Percentiles rank a stretch among this genome's conserved stretches.
Conservation (phyloP, 1,140 invertebrate genomes). For the Halotydeus destructor region DNA sequence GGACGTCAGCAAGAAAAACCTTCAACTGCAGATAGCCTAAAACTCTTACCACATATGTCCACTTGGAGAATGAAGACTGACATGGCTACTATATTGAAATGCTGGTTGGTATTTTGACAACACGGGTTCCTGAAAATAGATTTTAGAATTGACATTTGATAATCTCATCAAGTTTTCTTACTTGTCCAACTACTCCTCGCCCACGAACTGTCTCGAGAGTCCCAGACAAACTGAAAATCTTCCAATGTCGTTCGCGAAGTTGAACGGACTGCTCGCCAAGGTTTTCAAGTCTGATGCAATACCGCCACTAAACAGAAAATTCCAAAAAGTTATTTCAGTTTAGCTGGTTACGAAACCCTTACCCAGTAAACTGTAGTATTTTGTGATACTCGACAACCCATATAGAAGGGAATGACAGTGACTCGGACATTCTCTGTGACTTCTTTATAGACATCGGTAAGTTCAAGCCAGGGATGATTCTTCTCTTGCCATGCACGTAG, state of each 20-base stretch:
- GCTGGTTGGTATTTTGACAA: slow-evolving; percentile 64
- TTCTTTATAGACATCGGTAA: slow-evolving; percentile 92
- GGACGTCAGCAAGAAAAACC: slow-evolving; percentile 6
- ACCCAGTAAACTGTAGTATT: slow-evolving; percentile 80
- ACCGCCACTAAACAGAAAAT: slow-evolving; percentile 49
- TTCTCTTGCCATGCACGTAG: slow-evolving; percentile 86
- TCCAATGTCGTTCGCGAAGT: slow-evolving; percentile 81
- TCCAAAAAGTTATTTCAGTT: slow-evolving; percentile 1
- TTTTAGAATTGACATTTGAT: slow-evolving; percentile 6
- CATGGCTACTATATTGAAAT: slow-evolving; percentile 93
- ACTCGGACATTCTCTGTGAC: slow-evolving; percentile 85
- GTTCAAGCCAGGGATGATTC: slow-evolving; percentile 86
- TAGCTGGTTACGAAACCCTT: slow-evolving; percentile 18
- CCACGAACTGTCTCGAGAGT: slow-evolving; percentile 84
- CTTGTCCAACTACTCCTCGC: slow-evolving; percentile 74
- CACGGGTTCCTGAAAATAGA: slow-evolving; percentile 47
- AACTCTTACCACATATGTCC: slow-evolving; percentile 80
- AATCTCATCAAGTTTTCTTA: slow-evolving; percentile 13
- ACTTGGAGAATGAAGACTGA: slow-evolving; percentile 85
- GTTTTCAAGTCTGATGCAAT: slow-evolving; percentile 88
- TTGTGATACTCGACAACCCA: slow-evolving; percentile 70
- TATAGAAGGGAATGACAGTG: slow-evolving; percentile 93
- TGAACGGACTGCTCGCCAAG: slow-evolving; percentile 68
- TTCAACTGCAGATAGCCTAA: not conserved
- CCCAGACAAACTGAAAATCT: slow-evolving; percentile 82